Evolutionary conservation across 1,140 invertebrate genomes (phyloP).

Genomic region (Bombus huntii): DNA sequence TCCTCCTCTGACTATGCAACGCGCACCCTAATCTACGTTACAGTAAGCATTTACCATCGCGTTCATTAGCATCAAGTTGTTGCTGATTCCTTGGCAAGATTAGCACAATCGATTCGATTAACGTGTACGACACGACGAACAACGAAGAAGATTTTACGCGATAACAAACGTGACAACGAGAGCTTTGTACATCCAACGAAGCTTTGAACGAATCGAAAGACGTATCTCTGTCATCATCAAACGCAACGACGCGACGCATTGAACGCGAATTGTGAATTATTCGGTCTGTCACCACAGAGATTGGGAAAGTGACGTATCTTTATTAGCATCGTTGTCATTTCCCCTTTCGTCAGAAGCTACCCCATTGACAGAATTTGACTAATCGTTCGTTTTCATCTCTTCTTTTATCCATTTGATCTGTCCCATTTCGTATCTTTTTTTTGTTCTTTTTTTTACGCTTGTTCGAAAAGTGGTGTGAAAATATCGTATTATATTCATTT

Average conservation of each 20-base stretch:
- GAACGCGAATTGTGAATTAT: slow-evolving; percentile 12
- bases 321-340: neutral
- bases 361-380: neutral
- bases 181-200: neutral
- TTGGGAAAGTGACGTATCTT: slow-evolving; percentile 18
- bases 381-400: neutral
- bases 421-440: neutral
- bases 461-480: neutral
- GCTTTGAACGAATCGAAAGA: neutral
- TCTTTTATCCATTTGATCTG: neutral
- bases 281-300: neutral
- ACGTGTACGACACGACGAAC: slow-evolving; percentile 3
- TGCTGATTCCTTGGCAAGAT: slow-evolving; percentile 23
- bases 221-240: neutral
- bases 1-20: neutral
- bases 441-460: too few species aligned
- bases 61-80: slow-evolving; percentile 36
- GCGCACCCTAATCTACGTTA: slow-evolving; percentile 14
- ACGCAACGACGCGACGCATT: neutral
- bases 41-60: slow-evolving; percentile 42
- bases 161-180: neutral
- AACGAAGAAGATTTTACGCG: slow-evolving; percentile 17
- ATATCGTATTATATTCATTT: neutral
- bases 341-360: neutral
- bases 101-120: slow-evolving; percentile 46